Evolutionary conservation across 1,140 invertebrate genomes (phyloP).

Genomic region (Ceratoteleas bidentatus): DNA sequence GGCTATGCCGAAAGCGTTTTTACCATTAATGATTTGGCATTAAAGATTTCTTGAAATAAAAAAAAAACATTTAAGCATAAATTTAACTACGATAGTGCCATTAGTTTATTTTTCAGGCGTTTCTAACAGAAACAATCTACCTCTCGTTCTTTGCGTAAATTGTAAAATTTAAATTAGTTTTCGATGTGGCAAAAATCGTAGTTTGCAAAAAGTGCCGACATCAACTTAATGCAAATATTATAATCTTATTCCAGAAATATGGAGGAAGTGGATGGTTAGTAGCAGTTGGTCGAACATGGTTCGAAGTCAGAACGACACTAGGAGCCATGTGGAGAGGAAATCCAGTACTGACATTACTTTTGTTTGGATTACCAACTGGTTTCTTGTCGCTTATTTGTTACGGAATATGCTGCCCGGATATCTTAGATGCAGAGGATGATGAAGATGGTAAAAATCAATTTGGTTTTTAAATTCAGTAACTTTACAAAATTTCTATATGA

Average conservation of each 20-base stretch:
- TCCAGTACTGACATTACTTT: slow-evolving; percentile 92
- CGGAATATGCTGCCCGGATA: slow-evolving; percentile 95
- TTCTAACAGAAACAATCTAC: not conserved
- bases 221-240: not conserved
- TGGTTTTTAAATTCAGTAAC: not conserved
- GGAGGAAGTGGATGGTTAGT: slow-evolving; percentile 90
- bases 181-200: too few species aligned
- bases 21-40: too few species aligned
- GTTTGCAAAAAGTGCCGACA: too few species aligned
- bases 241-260: slow-evolving; percentile 84
- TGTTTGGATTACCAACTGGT: slow-evolving; percentile 93
- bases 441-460: slow-evolving; percentile 81
- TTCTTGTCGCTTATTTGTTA: slow-evolving; percentile 97
- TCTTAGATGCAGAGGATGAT: slow-evolving; percentile 95
- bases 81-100: too few species aligned
- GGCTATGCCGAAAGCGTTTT: not conserved
- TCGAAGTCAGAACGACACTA: slow-evolving; percentile 88
- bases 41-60: not conserved
- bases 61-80: too few species aligned
- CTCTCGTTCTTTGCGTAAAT: not conserved
- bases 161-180: not conserved
- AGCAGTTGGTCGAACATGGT: slow-evolving; percentile 88
- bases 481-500: not conserved
- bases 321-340: slow-evolving; percentile 94
- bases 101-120: too few species aligned